Conservation (phyloP, 2,888 invertebrate genomes). For the Parnassius apollo region DNA sequence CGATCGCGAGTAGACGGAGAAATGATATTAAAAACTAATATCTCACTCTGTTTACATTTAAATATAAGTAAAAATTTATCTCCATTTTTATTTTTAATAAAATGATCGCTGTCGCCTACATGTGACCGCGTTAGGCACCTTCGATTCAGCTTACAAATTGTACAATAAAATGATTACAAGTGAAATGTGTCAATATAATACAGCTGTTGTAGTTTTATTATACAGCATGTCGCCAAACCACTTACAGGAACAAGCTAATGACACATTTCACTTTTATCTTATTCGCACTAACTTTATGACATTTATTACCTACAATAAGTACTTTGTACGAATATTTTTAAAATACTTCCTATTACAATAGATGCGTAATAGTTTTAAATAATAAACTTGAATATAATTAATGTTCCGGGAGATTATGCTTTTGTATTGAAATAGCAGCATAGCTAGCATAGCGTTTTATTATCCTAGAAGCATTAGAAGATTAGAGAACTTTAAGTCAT, state of each 20-base stretch:
- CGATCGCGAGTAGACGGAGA: no score
- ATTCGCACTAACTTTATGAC: slow-evolving; percentile 27
- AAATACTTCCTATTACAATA: background rate
- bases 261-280: slow-evolving; percentile 28
- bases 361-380: slow-evolving; percentile 2
- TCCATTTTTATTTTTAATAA: background rate
- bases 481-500: no score
- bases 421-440: no score
- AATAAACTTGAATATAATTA: slow-evolving; percentile 2
- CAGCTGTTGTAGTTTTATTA: no score
- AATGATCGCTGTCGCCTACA: slow-evolving; percentile 10
- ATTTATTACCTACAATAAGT: slow-evolving; percentile 32
- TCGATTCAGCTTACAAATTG: slow-evolving; percentile 65
- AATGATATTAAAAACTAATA: no score
- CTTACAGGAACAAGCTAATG: background rate
- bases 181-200: slow-evolving; percentile 42
- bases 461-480: no score
- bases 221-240: no score
- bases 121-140: slow-evolving; percentile 52
- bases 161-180: slow-evolving; percentile 24
- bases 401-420: slow-evolving; percentile 26
- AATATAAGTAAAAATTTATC: no score
- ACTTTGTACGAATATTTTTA: slow-evolving; percentile 36
- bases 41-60: no score
- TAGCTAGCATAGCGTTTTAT: no score